A percentile compares a stretch with the other conserved stretches of the same genome.
Evolutionary conservation across 1,140 invertebrate species (phyloP).

Genomic region (Drosophila sulfurigaster): DNA sequence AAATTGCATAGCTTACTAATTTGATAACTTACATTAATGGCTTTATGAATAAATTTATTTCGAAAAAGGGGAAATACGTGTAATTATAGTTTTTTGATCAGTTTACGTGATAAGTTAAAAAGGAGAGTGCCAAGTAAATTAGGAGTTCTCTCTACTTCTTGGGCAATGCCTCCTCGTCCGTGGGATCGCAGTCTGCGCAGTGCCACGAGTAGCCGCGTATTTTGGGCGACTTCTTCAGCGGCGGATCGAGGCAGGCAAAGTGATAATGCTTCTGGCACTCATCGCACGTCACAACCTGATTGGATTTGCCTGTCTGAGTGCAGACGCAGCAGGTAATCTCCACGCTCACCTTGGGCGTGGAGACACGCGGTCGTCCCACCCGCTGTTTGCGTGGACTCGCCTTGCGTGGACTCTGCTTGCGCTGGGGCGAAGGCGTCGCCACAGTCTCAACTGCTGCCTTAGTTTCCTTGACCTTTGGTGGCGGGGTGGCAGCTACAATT

Average conservation of each 20-base stretch:
- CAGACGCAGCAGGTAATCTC: slow-evolving; percentile 76
- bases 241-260: slow-evolving; percentile 96
- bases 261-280: slow-evolving; percentile 96
- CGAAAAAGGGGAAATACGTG: background rate
- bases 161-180: slow-evolving; percentile 85
- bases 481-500: background rate
- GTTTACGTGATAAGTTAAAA: background rate
- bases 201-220: slow-evolving; percentile 97
- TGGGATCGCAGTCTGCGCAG: slow-evolving; percentile 97
- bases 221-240: slow-evolving; percentile 96
- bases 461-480: slow-evolving; percentile 39
- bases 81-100: background rate
- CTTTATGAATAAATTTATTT: background rate
- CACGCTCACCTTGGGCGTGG: slow-evolving; percentile 51
- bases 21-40: background rate
- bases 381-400: slow-evolving; percentile 66
- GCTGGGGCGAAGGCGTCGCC: slow-evolving; percentile 40
- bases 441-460: background rate
- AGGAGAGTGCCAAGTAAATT: background rate
- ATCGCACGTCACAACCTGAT: slow-evolving; percentile 90
- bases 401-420: slow-evolving; percentile 70
- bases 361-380: slow-evolving; percentile 55
- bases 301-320: slow-evolving; percentile 62
- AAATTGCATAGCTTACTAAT: background rate
- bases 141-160: slow-evolving; percentile 30